Base-by-base conservation (phyloP, 2,888 invertebrate genomes). In the Microctonus brassicae region DNA sequence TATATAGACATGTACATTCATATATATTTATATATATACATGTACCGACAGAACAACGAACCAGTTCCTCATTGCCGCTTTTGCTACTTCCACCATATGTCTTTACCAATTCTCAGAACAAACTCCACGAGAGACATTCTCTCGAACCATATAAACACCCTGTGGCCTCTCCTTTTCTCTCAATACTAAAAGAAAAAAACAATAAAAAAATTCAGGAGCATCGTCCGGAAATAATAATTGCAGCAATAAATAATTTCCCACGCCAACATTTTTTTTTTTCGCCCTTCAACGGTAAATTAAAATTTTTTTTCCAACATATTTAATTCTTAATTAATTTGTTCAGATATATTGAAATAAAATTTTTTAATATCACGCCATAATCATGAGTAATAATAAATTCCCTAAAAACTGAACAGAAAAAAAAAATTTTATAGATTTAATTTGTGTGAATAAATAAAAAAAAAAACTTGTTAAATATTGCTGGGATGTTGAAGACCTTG, bases 11-110 rank as follows among this genome's bases (percentile, higher is more conserved):
- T 47, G 17, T 47, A 7, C 17, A 47, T 47, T 47, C 17, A 17
- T 47, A 17, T 7, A 5, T 36, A 36, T 36, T 10, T 36, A 36
- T 36, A 36, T 36, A 9, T 36, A 36, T 47, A 47, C 7, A 17
- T 57, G 24, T 26, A 29, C 29, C 0, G 9, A n/a, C n/a, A 13
- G 13, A 57, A 57, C 29, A 29, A 29, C 57, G 57, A 57, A 57
- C 57, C 57, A 57, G 57, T 57, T 57, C 57, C 57, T 26, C 47
- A 47, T 47, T 47, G 47, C 47, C 20, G 47, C 47, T 47, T 47
- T 47, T 47, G 47, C n/a, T 47, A 47, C 47, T 47, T 47, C 47
- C 47, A 47, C 47, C 17, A 17, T 17, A 47, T 17, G 47, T 47
- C 47, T 47, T 7, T 47, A 17, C 47, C 47, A 47, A 47, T 47